Evolutionary conservation across 2,113 vertebrate species (phyloP).

Genomic region (Eleginops maclovinus): DNA sequence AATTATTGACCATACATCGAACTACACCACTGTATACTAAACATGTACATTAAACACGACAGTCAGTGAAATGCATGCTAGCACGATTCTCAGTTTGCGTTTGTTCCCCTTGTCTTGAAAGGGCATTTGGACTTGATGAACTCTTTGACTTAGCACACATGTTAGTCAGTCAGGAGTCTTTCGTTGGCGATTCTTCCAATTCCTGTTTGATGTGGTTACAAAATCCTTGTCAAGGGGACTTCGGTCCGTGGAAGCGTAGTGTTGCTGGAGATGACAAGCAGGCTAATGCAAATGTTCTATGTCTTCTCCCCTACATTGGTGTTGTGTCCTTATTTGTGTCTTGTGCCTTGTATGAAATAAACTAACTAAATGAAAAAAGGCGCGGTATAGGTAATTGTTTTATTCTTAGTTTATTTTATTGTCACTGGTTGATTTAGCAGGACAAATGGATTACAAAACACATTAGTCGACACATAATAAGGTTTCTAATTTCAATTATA

Average conservation of each 20-base stretch:
- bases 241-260: conserved; percentile 52
- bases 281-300: conserved; percentile 51
- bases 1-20: conserved; percentile 25
- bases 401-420: no score
- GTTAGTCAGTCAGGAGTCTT: conserved; percentile 73
- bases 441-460: no score
- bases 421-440: no score
- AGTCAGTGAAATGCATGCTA: not conserved
- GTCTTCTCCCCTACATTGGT: conserved; percentile 27
- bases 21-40: conserved; percentile 20
- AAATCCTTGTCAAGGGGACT: conserved; percentile 54
- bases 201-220: conserved; percentile 71
- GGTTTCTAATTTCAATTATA: no score
- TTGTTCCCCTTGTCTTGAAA: conserved; percentile 45
- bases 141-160: conserved; percentile 47
- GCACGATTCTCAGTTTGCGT: conserved; percentile 11
- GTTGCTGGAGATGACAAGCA: conserved; percentile 66
- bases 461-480: no score
- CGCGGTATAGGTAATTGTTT: no score
- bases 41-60: conserved; percentile 2
- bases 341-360: no score
- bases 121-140: conserved; percentile 65
- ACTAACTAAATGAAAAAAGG: no score
- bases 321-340: no score
- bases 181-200: conserved; percentile 75